Evolutionary conservation across 1,140 invertebrate species (phyloP).

Genomic region (Helicoverpa armigera): DNA sequence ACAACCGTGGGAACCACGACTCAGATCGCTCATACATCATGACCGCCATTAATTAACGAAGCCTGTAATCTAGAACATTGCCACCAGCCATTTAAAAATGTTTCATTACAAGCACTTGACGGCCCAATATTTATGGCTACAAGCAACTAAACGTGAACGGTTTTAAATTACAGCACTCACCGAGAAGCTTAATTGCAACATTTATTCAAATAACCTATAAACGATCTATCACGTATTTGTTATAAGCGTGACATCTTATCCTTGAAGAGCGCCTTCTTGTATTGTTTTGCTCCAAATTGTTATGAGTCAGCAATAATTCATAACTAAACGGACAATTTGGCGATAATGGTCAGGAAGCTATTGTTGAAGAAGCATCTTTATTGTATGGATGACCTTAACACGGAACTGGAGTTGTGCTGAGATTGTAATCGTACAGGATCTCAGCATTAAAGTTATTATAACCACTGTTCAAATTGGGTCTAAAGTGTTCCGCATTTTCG

Average conservation of each 20-base stretch:
- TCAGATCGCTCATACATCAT: constrained; percentile 29
- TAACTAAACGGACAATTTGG: constrained; percentile 37
- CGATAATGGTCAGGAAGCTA: constrained; percentile 48
- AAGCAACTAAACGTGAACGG: constrained; percentile 32
- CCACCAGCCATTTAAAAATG: constrained; percentile 20
- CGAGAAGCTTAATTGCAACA: constrained; percentile 43
- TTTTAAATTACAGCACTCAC: constrained; percentile 22
- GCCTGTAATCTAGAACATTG: constrained; percentile 40
- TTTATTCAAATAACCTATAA: constrained; percentile 43
- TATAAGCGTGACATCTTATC: constrained; percentile 41
- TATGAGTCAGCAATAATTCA: constrained; percentile 47
- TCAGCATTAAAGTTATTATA: constrained; percentile 46
- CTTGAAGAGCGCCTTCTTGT: constrained; percentile 43
- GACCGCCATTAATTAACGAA: constrained; percentile 32
- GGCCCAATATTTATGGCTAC: constrained; percentile 5
- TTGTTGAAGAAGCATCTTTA: constrained; percentile 55
- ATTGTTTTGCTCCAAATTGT: constrained; percentile 39
- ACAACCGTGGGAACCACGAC: constrained; percentile 36
- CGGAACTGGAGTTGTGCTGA: constrained; percentile 52
- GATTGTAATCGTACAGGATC: constrained; percentile 59
- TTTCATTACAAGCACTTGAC: neutral
- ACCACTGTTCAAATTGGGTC: constrained; percentile 32
- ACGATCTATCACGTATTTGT: constrained; percentile 42
- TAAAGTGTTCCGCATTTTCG: constrained; percentile 41
- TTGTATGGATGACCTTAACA: constrained; percentile 51